Conservation (phyloP, 2,113 vertebrate species). For the Rhipidura dahli region DNA sequence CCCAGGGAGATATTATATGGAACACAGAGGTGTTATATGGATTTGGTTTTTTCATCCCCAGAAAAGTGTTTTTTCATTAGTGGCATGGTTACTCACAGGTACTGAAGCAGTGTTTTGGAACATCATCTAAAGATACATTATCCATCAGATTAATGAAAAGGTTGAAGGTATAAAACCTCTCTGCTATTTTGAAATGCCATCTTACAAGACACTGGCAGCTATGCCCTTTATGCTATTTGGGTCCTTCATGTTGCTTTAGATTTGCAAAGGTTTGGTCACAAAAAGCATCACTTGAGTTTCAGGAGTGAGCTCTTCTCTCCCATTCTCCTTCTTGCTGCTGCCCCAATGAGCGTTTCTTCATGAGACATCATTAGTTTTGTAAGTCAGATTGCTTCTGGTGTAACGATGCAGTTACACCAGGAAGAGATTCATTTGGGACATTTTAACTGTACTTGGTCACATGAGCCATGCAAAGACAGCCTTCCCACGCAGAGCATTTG, state of each 20-base stretch:
- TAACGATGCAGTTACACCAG: not conserved
- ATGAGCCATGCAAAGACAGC: not conserved
- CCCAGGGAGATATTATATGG: not conserved
- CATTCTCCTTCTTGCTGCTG: not conserved
- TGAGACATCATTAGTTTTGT: not conserved
- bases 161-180: not conserved
- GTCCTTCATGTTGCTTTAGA: not conserved
- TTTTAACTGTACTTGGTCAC: constrained; percentile 38
- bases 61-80: not conserved
- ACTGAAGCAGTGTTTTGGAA: not conserved
- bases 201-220: not conserved
- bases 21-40: not conserved
- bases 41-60: too few species aligned
- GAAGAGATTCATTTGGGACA: not conserved
- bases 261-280: not conserved
- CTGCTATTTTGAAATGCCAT: not conserved
- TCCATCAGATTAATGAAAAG: not conserved
- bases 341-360: not conserved
- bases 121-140: not conserved
- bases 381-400: not conserved
- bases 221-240: not conserved
- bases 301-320: accelerated
- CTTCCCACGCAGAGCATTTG: constrained; percentile 55
- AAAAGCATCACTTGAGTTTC: not conserved
- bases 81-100: not conserved